phyloP scores from a whole-genome alignment of 1,140 invertebrate genomes.

The Hypothenemus hampei region DNA sequence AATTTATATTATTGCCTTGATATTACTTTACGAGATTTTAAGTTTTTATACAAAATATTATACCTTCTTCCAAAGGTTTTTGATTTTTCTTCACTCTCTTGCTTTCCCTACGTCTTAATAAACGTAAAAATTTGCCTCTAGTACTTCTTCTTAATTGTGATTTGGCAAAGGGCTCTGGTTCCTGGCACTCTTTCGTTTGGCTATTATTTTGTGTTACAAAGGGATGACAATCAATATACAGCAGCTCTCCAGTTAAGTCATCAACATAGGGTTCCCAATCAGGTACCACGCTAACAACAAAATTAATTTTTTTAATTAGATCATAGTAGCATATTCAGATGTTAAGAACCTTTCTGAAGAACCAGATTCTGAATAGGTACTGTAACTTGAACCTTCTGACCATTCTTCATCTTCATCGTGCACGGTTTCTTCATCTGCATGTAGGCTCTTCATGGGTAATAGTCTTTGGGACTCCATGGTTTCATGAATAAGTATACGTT shows the following conservation, averaged over 20 bases:
- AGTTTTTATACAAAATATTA: neutral
- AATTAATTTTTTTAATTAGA: too few species aligned
- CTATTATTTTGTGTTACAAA: slow-evolving; percentile 40
- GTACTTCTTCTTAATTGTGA: slow-evolving; percentile 39
- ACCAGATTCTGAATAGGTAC: slow-evolving; percentile 35
- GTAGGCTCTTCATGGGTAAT: neutral
- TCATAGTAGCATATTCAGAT: neutral
- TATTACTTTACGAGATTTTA: neutral
- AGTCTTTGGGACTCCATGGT: slow-evolving; percentile 30
- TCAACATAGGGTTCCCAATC: slow-evolving; percentile 44
- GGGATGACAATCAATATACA: slow-evolving; percentile 45
- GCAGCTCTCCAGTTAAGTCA: slow-evolving; percentile 39
- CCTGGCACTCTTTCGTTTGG: slow-evolving; percentile 22
- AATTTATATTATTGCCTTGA: too few species aligned
- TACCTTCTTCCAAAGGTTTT: slow-evolving; percentile 33
- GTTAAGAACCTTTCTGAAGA: slow-evolving; percentile 36
- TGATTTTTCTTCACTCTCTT: slow-evolving; percentile 39
- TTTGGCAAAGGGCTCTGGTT: slow-evolving; percentile 33
- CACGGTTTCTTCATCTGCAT: slow-evolving; percentile 4
- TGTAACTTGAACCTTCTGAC: slow-evolving; percentile 32
- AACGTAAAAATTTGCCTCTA: slow-evolving; percentile 40
- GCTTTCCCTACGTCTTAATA: slow-evolving; percentile 42
- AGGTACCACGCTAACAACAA: slow-evolving; percentile 40
- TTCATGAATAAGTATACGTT: too few species aligned
- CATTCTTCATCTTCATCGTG: slow-evolving; percentile 18